Percentiles rank a stretch among this genome's conserved stretches.
phyloP scores from a whole-genome alignment of 2,113 vertebrate genomes.

The Oryzias woworae region DNA sequence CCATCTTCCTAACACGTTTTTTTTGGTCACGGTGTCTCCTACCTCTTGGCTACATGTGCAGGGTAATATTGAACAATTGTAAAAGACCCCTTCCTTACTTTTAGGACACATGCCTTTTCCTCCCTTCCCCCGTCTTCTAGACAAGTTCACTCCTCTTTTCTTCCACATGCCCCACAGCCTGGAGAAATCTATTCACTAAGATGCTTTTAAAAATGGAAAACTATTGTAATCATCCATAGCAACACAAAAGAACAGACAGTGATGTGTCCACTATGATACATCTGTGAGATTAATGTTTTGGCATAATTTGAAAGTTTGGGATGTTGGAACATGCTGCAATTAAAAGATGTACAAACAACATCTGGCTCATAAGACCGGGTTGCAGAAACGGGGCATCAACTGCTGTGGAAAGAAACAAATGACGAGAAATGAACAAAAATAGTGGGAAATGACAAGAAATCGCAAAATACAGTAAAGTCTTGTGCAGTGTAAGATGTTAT shows the following conservation, averaged over 20 bases:
- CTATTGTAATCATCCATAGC: conserved; percentile 67
- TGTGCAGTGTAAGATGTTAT: too few relatives aligned
- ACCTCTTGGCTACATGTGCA: conserved; percentile 18
- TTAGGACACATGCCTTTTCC: conserved; percentile 45
- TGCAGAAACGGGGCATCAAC: conserved; percentile 47
- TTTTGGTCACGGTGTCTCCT: not conserved
- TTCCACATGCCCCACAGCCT: conserved; percentile 55
- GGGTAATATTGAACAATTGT: conserved; percentile 41
- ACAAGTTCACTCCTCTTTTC: conserved; percentile 21
- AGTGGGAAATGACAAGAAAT: too few relatives aligned
- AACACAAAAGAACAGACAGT: conserved; percentile 48
- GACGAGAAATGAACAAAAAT: too few relatives aligned
- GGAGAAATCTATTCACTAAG: conserved; percentile 74
- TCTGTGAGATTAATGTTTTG: not conserved
- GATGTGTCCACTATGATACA: conserved; percentile 19
- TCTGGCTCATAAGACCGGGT: conserved; percentile 55
- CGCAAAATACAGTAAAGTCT: too few relatives aligned
- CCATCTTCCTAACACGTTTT: conserved; percentile 2
- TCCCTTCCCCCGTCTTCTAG: conserved; percentile 52
- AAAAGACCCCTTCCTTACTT: conserved; percentile 55
- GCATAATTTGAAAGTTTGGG: conserved; percentile 30
- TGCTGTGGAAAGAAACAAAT: conserved; percentile 20
- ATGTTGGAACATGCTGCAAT: not conserved
- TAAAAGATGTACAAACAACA: conserved; percentile 29
- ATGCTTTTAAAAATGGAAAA: conserved; percentile 71